These are phyloP conservation scores for Anagrus nilaparvatae DNA, from an alignment of 1,140 invertebrate genomes.

Conservation along the genomic window DNA sequence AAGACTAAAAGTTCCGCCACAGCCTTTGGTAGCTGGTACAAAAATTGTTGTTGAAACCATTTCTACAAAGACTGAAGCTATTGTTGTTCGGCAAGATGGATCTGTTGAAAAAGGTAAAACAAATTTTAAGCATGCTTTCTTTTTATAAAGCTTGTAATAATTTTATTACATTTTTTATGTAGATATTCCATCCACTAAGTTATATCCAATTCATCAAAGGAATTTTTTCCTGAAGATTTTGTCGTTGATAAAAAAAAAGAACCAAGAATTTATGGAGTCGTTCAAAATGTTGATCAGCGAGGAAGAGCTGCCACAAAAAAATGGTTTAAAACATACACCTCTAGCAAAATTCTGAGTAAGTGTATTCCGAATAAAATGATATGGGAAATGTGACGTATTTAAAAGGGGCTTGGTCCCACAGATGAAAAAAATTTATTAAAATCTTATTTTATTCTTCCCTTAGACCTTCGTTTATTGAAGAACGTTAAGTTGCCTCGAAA, in stretches of 20 bases:
- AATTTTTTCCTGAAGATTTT: constrained; percentile 96
- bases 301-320: constrained; percentile 79
- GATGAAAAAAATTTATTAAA: no score
- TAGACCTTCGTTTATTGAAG: constrained; percentile 55
- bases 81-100: no score
- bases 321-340: constrained; percentile 72
- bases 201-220: constrained; percentile 89
- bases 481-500: constrained; percentile 73
- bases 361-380: constrained; percentile 16
- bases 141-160: constrained; percentile 78
- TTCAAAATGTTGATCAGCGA: no score
- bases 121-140: no score
- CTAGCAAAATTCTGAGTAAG: constrained; percentile 46
- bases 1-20: constrained; percentile 36
- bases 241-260: constrained; percentile 64
- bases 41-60: constrained; percentile 55
- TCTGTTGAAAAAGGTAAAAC: no score
- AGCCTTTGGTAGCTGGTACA: constrained; percentile 39
- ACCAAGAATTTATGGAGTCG: constrained; percentile 67
- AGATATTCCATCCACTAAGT: no score
- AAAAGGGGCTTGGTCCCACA: no score
- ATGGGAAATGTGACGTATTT: no score
- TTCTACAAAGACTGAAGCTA: constrained; percentile 60
- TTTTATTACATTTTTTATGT: constrained; percentile 17
- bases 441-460: constrained; percentile 57